Conservation (phyloP, 2,888 invertebrate genomes). For the Loripinus fragilis region DNA sequence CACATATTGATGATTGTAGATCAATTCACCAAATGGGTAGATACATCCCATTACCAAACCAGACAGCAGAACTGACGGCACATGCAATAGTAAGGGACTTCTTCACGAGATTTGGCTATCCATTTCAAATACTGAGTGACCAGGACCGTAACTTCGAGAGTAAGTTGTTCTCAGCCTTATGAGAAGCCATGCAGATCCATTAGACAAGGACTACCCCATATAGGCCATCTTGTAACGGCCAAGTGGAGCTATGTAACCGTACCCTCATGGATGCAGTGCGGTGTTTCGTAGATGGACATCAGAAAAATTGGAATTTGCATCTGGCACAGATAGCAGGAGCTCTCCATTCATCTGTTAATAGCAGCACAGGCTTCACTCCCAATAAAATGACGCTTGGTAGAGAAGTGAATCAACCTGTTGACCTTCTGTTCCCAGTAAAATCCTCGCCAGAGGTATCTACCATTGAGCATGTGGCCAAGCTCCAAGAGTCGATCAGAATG, state of each 20-base stretch:
- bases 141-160: slow-evolving; percentile 21
- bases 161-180: slow-evolving; percentile 20
- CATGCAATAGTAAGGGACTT: no score
- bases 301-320: background rate
- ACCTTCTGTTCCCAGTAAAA: slow-evolving; percentile 17
- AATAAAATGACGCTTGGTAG: slow-evolving; percentile 47
- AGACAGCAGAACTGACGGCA: no score
- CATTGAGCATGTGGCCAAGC: background rate
- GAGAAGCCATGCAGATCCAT: slow-evolving; percentile 3
- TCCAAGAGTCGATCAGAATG: background rate
- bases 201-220: no score
- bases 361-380: slow-evolving; percentile 42
- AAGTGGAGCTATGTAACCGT: background rate
- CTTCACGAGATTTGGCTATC: slow-evolving; percentile 8
- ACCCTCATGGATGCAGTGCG: slow-evolving; percentile 13
- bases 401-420: slow-evolving; percentile 14
- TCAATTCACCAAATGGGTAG: no score
- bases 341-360: slow-evolving; percentile 24
- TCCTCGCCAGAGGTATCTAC: background rate
- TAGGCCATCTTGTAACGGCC: background rate
- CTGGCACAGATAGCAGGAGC: slow-evolving; percentile 31
- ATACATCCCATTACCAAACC: no score
- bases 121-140: slow-evolving; percentile 12
- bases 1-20: no score
- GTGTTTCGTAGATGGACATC: slow-evolving; percentile 1